Evolutionary conservation across 64 coral and sea anemone genomes (phyloP).

Genomic region (Pocillopora damicornis): DNA sequence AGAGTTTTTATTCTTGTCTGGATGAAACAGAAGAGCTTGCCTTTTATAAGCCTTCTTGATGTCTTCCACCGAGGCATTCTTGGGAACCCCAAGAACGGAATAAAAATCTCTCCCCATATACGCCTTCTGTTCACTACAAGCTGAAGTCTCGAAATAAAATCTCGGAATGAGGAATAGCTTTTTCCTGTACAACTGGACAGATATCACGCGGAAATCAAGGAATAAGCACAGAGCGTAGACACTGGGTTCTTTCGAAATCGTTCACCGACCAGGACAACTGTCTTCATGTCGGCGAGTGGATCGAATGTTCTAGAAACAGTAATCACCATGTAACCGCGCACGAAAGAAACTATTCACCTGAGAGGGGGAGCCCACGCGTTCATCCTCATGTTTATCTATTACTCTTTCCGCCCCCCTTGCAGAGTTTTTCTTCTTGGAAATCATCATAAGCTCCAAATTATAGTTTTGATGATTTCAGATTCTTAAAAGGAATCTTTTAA

Average conservation of each 20-base stretch:
- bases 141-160: background rate
- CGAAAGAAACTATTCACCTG: constrained; percentile 39
- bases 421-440: background rate
- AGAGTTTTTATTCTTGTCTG: constrained; percentile 73
- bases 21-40: constrained; percentile 81
- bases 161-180: background rate
- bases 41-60: constrained; percentile 79
- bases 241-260: constrained; percentile 24
- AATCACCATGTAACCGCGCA: constrained; percentile 27
- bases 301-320: constrained; percentile 77
- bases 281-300: constrained; percentile 33
- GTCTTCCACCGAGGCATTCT: constrained; percentile 71
- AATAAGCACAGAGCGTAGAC: background rate
- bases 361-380: constrained; percentile 25
- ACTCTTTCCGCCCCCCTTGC: background rate
- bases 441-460: background rate
- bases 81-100: constrained; percentile 32
- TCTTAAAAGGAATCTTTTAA: background rate
- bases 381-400: background rate
- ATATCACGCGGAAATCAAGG: background rate
- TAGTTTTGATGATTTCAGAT: background rate
- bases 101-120: constrained; percentile 75
- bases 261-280: constrained; percentile 16
- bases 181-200: background rate
- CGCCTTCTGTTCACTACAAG: background rate